A percentile compares a stretch with the other conserved stretches of the same genome.
Conservation (phyloP, 2,888 invertebrate species). For the Papilio protenor region DNA sequence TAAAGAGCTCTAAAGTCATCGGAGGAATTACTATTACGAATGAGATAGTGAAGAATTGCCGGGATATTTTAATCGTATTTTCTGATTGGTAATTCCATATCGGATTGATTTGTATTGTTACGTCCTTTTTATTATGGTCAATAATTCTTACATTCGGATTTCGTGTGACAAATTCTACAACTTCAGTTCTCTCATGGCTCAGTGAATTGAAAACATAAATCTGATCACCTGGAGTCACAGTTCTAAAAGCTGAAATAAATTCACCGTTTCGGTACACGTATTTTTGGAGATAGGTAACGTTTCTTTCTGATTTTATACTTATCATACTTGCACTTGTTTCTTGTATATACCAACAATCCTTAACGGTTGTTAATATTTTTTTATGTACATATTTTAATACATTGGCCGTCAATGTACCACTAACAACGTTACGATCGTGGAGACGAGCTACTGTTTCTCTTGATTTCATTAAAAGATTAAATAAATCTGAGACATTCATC, state of each 20-base stretch:
- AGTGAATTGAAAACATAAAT: conserved; percentile 94
- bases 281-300: conserved; percentile 83
- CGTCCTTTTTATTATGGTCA: conserved; percentile 86
- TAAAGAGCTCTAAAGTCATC: conserved; percentile 89
- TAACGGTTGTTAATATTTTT: conserved; percentile 78
- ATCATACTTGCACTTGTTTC: conserved; percentile 76
- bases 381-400: conserved; percentile 94
- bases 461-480: conserved; percentile 82
- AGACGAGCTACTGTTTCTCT: conserved; percentile 93
- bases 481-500: conserved; percentile 80
- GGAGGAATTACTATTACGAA: conserved; percentile 92
- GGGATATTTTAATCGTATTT: conserved; percentile 66
- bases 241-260: conserved; percentile 69
- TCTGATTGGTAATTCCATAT: conserved; percentile 69
- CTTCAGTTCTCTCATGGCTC: conserved; percentile 90
- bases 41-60: conserved; percentile 84
- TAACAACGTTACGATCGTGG: conserved; percentile 98
- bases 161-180: conserved; percentile 88
- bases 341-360: conserved; percentile 75
- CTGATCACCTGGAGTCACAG: conserved; percentile 84
- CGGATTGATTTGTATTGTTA: conserved; percentile 72
- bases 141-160: conserved; percentile 89
- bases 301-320: conserved; percentile 89
- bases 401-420: conserved; percentile 94
- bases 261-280: conserved; percentile 74